Base-by-base conservation (phyloP, 2,113 vertebrate genomes). In the Notothenia rossii region DNA sequence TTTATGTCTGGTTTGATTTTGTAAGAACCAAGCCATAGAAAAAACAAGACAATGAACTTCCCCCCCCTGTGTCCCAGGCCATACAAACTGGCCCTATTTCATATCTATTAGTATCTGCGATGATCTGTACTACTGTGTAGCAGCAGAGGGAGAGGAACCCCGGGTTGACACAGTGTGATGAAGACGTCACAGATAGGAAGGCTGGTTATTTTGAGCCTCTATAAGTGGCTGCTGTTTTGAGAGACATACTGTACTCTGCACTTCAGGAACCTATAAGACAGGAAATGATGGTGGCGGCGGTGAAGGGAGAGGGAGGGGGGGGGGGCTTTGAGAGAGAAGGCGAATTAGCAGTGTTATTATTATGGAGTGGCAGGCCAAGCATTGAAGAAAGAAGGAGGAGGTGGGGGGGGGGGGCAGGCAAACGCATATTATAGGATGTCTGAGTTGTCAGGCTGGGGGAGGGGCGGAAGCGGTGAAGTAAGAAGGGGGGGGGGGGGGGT, bases 381-480 rank as follows among this genome's bases (percentile, higher is more conserved):
- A 48, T 71, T 55, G 64, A 85, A 87, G 84, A 85, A 82, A 75
- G 75, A 62, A 70, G 84, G 78, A 59, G 81, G 79, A 8, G 48
- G 85, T 12, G n/a, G n/a, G n/a, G 20, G 77, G 8, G 71, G 68
- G 63, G 77, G 78, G 91, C 75, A 56, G 67, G 64, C 43, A 72
- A 61, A 72, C 80, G 86, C 83, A 85, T 94, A 95, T 94, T 94
- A 94, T 95, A 91, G 94, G 92, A 93, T n/a, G n/a, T n/a, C n/a
- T n/a, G n/a, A n/a, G n/a, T n/a, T 95, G 91, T 91, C 82, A 81
- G 80, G 69, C 43, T 74, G 94, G 92, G 89, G 93, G 92, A 93
- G 86, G 93, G 91, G 88, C 75, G 10, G 62, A 83, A 71, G 75
- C 48, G 1, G 55, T 11, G 79, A 61, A 65, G 29, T 77, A 51